These are phyloP conservation scores for Fundulus diaphanus DNA, from an alignment of 2,797 vertebrate species.

Conservation along the genomic window DNA sequence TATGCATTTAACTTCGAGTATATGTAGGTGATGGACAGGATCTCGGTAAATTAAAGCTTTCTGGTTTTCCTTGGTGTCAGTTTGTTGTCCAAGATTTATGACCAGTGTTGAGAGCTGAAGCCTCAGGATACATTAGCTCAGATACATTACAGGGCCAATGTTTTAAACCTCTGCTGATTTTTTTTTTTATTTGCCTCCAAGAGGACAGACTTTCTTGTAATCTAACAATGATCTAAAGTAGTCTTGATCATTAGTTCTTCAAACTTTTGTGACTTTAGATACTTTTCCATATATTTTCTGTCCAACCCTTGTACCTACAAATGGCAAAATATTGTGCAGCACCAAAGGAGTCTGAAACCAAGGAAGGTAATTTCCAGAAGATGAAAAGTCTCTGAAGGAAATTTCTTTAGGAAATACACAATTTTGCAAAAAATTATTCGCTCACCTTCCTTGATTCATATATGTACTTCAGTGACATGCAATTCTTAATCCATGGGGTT, in stretches of 20 bases:
- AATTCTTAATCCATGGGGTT: no score
- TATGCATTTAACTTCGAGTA: not conserved
- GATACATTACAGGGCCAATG: not conserved
- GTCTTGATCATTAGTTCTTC: not conserved
- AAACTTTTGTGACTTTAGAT: not conserved
- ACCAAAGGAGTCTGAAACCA: not conserved
- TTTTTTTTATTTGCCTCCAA: not conserved
- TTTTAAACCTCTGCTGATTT: not conserved
- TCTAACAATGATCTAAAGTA: not conserved
- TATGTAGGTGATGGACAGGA: not conserved
- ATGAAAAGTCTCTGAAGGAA: not conserved
- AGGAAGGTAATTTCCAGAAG: not conserved
- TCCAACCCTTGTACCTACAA: not conserved
- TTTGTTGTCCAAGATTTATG: slow-evolving; percentile 6
- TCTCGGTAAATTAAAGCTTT: not conserved
- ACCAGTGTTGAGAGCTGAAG: not conserved
- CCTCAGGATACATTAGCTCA: not conserved
- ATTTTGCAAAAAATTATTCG: no score
- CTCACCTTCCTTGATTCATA: no score
- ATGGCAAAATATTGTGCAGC: not conserved
- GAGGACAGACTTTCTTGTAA: not conserved
- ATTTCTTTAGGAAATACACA: not conserved
- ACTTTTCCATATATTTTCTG: not conserved
- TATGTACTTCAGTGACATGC: no score
- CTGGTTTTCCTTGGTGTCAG: not conserved